phyloP scores from a whole-genome alignment of 2,797 vertebrate genomes.

The Ambastaia sidthimunki region DNA sequence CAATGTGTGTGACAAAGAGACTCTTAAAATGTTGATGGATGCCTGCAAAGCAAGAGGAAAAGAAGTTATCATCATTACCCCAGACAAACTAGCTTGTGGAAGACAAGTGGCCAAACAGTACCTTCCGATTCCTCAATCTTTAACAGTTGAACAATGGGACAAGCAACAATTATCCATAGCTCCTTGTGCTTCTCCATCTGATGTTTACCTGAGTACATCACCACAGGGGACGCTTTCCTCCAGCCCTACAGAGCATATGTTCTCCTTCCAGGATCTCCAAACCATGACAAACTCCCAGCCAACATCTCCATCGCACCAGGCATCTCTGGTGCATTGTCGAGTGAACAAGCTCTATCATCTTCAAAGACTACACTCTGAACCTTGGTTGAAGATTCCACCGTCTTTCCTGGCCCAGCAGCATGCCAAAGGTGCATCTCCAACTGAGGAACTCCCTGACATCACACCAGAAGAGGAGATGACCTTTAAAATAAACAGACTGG shows the following conservation, averaged over 20 bases:
- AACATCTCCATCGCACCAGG: slow-evolving; percentile 72
- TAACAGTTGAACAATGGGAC: slow-evolving; percentile 64
- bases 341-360: slow-evolving; percentile 71
- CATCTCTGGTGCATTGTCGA: slow-evolving; percentile 53
- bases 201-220: slow-evolving; percentile 82
- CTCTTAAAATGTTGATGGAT: slow-evolving; percentile 83
- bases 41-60: slow-evolving; percentile 89
- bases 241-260: slow-evolving; percentile 61
- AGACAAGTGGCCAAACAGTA: slow-evolving; percentile 81
- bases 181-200: slow-evolving; percentile 79
- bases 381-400: slow-evolving; percentile 81
- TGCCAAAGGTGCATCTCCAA: slow-evolving; percentile 68
- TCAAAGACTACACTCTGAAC: slow-evolving; percentile 80
- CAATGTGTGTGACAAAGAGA: slow-evolving; percentile 81
- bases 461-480: slow-evolving; percentile 73
- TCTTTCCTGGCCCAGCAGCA: slow-evolving; percentile 74
- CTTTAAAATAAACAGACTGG: slow-evolving; percentile 67
- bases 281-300: slow-evolving; percentile 69
- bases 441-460: slow-evolving; percentile 73
- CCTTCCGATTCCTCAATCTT: slow-evolving; percentile 76
- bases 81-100: slow-evolving; percentile 77
- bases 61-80: slow-evolving; percentile 92
- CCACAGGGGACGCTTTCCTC: slow-evolving; percentile 61
- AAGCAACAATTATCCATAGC: slow-evolving; percentile 52
- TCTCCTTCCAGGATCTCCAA: slow-evolving; percentile 79